Evolutionary conservation across 2,113 vertebrate genomes (phyloP).

Genomic region (Entelurus aequoreus): DNA sequence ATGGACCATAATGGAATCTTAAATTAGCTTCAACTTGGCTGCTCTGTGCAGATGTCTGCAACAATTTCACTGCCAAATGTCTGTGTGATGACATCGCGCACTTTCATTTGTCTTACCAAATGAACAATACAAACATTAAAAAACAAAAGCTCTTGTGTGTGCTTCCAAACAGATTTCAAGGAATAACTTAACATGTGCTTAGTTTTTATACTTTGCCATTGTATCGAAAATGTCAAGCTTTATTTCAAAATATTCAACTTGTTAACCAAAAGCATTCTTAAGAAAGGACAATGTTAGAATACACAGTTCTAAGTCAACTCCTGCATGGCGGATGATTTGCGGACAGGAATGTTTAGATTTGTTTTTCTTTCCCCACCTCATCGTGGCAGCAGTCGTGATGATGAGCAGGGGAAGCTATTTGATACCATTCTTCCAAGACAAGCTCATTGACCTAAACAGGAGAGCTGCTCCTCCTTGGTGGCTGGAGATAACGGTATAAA

Average conservation of each 20-base stretch:
- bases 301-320: background rate
- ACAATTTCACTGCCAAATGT: constrained; percentile 30
- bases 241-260: background rate
- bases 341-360: constrained; percentile 6
- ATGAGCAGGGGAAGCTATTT: constrained; percentile 41
- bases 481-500: constrained; percentile 60
- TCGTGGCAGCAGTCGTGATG: constrained; percentile 44
- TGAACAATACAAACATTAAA: background rate
- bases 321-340: background rate
- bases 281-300: background rate
- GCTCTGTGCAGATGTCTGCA: constrained; percentile 25
- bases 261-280: background rate
- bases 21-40: constrained; percentile 45
- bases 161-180: background rate
- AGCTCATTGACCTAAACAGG: constrained; percentile 64
- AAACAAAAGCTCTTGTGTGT: background rate
- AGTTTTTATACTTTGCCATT: background rate
- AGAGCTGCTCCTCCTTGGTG: constrained; percentile 29
- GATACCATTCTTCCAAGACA: constrained; percentile 37
- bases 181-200: background rate
- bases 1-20: constrained; percentile 48
- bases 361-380: background rate
- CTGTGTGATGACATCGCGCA: background rate
- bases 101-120: background rate
- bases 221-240: background rate